A percentile compares a stretch with the other conserved stretches of the same genome.
These are phyloP conservation scores for Lacerta bilineata DNA, from an alignment of 2,797 vertebrate genomes.

Conservation along the genomic window DNA sequence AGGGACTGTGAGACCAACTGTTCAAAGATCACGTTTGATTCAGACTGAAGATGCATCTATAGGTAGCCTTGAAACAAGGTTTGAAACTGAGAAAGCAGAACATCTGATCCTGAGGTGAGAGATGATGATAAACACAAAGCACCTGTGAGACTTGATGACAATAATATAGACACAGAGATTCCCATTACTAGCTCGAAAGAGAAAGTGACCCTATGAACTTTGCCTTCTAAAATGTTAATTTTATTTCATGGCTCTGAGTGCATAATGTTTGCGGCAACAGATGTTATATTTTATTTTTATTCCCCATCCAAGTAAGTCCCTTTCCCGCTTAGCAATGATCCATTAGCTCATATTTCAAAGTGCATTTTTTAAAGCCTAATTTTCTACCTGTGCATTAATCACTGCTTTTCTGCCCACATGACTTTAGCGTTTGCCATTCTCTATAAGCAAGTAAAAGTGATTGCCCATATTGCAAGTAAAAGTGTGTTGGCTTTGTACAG, in stretches of 20 bases:
- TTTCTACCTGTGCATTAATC: neutral
- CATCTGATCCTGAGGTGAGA: neutral
- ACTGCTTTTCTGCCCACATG: neutral
- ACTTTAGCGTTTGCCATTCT: neutral
- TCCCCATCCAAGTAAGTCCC: neutral
- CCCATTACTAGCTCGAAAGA: neutral
- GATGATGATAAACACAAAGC: neutral
- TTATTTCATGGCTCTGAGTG: neutral
- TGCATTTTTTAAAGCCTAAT: neutral
- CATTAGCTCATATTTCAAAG: slow-evolving; percentile 1
- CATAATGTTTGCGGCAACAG: neutral
- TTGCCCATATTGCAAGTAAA: neutral
- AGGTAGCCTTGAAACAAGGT: neutral
- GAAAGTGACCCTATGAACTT: neutral
- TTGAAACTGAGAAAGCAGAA: neutral
- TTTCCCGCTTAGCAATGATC: no score
- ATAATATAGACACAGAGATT: neutral
- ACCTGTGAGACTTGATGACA: neutral
- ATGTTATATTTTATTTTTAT: neutral
- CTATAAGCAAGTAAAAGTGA: neutral
- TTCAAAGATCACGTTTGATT: no score
- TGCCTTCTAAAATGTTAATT: neutral
- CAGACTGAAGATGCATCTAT: neutral
- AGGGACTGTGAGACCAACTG: no score
- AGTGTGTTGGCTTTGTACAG: neutral